Base-by-base conservation (phyloP, 2,888 invertebrate species). In the Copidosoma aretas region DNA sequence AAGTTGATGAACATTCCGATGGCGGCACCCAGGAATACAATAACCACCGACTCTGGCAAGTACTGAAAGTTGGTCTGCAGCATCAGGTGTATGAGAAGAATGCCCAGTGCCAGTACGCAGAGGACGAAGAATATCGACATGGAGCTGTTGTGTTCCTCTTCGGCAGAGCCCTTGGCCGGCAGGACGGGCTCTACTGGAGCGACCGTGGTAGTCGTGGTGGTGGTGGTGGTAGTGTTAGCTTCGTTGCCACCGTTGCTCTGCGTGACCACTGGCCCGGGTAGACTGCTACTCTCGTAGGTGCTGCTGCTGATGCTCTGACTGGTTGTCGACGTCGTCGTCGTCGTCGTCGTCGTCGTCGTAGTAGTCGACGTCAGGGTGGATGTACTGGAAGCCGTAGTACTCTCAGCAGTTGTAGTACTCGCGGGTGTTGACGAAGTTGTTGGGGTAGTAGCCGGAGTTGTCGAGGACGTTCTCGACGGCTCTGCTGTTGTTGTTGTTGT, bases 71-170 rank as follows among this genome's bases (percentile, higher is more conserved):
- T 94, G 15, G 96, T 97, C 83, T 95, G 93, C 32, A 99, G 87
- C 91, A 99, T 92, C 5, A 95, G 87, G 83, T 99, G 98, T 74
- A 98, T 97, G 32, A 98, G 85, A 60, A 99, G 85, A 75, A 98
- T 98, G 64, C 97, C 97, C 67, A 98, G 85, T 60, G 97, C 97
- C 68, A 99, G 87, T 15, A 99, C 95, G 79, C 97, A 94, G 0
- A 99, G 87, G 17, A 99, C 97, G 84, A 99, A 98, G 85, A 99
- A 99, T 82, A 99, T 96, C 0, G 98, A 95, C 89, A 98, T 91
- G 1, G 97, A 97, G 79, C 95, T 96, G 79, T 95, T 94, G 80
- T 97, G 96, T 82, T 98, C 98, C 84, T 95, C 94, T 85, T 98
- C 96, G 1, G 95, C 95, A 1, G 95, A 92, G 75, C 93, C 94